Base-by-base conservation (phyloP, 2,888 invertebrate genomes). In the Pseudeuparius sepicola region DNA sequence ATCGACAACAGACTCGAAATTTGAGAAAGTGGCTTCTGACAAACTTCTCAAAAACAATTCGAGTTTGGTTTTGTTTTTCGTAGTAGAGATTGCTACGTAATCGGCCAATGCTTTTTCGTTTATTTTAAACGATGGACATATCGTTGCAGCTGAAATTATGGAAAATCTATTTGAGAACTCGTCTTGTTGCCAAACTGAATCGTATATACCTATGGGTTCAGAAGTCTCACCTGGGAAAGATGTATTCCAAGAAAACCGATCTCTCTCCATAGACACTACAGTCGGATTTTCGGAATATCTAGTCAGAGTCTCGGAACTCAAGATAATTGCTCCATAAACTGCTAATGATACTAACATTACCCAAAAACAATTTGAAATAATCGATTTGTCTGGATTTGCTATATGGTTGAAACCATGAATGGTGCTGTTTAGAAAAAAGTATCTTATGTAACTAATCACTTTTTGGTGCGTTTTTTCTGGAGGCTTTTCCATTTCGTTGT, bases 241-340 rank as follows among this genome's bases (percentile, higher is more conserved):
- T 2, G 82, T 77, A 48, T 75, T 76, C 79, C 79, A 80, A 1
- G 75, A 70, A 42, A 74, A 73, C 14, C 76, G 72, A 53, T 80
- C 78, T 2, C 79, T 65, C 55, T 80, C 79, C 75, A 79, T 78
- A 12, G 80, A 78, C 17, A 80, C 72, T 4, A 79, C 79, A 24
- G 78, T 78, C 2, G 80, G 79, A 4, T 78, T 78, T 24, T 72
- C 74, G 56, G 73, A 74, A 54, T 78, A 80, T 14, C 79, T 36
- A n/a, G 42, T 56, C 71, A 78, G 73, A 4, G 77, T 78, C 26
- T 70, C 62, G 39, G 61, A 59, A 14, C 78, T 76, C 23, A 61
- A 41, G 14, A 50, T 41, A 3, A 42, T 37, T 14, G 56, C 52
- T 1, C 53, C 54, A 32, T 55, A 58, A n/a, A 54, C 37, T 1